Conservation (phyloP, 2,888 invertebrate species). For the Heteropelma amictum region DNA sequence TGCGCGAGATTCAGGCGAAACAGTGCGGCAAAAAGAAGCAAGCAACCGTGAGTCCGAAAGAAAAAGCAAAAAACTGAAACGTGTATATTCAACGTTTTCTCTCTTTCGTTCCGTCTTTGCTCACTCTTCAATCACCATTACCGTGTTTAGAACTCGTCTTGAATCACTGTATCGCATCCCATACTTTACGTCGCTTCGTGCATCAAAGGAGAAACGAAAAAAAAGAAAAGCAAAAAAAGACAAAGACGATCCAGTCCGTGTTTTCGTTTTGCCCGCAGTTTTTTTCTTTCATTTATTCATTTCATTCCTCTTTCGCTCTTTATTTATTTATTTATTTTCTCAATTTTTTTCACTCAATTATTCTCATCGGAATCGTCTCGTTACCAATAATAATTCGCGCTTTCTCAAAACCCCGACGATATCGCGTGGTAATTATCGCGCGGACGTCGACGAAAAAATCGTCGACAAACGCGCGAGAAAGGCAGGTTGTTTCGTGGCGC, state of each 20-base stretch:
- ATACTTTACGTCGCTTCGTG: slow-evolving; percentile 54
- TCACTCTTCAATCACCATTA: slow-evolving; percentile 44
- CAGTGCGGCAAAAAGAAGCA: slow-evolving; percentile 80
- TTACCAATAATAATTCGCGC: no score
- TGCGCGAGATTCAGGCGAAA: slow-evolving; percentile 82
- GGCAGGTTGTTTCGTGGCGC: no score
- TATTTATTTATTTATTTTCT: not conserved
- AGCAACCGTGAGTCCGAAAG: slow-evolving; percentile 79
- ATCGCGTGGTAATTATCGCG: no score
- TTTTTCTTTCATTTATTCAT: not conserved
- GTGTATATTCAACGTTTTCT: slow-evolving; percentile 25
- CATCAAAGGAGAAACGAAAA: slow-evolving; percentile 25
- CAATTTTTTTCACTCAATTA: no score
- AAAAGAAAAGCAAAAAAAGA: no score
- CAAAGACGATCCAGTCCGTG: no score
- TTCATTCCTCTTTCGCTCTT: not conserved
- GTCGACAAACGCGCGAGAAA: no score
- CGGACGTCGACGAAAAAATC: no score
- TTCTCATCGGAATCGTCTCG: no score
- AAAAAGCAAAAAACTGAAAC: slow-evolving; percentile 67
- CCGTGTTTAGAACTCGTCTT: slow-evolving; percentile 68
- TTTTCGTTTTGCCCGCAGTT: slow-evolving; percentile 43
- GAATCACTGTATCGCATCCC: slow-evolving; percentile 58
- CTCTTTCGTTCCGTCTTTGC: slow-evolving; percentile 41
- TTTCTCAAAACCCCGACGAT: no score